These are phyloP conservation scores for Coptotermes formosanus DNA, from an alignment of 1,140 invertebrate species.

Conservation along the genomic window DNA sequence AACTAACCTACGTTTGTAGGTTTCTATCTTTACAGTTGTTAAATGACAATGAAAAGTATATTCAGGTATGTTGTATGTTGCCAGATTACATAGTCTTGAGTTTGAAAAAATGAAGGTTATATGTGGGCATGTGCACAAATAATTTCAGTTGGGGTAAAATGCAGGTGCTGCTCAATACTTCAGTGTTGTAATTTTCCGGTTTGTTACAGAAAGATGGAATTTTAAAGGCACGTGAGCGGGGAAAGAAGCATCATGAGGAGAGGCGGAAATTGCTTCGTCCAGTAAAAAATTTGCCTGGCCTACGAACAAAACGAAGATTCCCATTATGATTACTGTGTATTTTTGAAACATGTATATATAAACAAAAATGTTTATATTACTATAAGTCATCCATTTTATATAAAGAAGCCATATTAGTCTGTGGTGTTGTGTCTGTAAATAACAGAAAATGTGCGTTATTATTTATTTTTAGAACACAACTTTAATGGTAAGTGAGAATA, in stretches of 20 bases:
- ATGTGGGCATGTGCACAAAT: not conserved
- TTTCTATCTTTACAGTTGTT: not conserved
- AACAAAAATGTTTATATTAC: not conserved
- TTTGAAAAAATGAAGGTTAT: not conserved
- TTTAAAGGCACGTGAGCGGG: not conserved
- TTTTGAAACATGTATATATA: not conserved
- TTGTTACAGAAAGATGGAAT: constrained; percentile 22
- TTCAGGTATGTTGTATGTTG: not conserved
- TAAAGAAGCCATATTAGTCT: too few relatives aligned
- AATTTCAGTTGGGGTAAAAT: not conserved
- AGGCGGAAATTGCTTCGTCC: constrained; percentile 24
- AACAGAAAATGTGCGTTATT: too few relatives aligned
- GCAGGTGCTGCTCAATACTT: not conserved
- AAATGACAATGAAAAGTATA: not conserved
- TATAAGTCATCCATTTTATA: too few relatives aligned
- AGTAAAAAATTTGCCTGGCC: constrained; percentile 8
- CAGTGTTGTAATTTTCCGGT: not conserved
- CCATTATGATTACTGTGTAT: not conserved
- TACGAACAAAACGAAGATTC: not conserved
- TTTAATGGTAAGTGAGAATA: too few relatives aligned
- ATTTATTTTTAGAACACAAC: too few relatives aligned
- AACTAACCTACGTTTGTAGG: too few relatives aligned
- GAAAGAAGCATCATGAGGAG: constrained; percentile 23
- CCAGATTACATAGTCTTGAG: not conserved
- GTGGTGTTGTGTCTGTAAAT: too few relatives aligned